These are phyloP conservation scores for Crematogaster levior DNA, from an alignment of 2,888 invertebrate genomes.

Conservation along the genomic window DNA sequence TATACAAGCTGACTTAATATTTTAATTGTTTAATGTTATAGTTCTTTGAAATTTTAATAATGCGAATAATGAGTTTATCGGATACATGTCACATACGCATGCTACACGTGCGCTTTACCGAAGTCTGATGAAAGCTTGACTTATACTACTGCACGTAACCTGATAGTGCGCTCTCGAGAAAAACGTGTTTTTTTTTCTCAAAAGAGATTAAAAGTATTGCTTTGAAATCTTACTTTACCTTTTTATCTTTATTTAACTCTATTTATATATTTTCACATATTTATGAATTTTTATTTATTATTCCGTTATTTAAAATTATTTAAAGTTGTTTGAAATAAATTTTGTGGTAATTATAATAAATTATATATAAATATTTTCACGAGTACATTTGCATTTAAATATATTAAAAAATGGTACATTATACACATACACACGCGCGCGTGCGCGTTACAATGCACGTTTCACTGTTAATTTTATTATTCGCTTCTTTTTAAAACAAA, in stretches of 20 bases:
- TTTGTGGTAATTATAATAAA: not conserved
- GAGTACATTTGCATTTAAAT: not conserved
- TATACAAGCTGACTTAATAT: too few relatives aligned
- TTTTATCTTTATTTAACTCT: too few relatives aligned
- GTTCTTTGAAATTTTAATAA: slow-evolving; percentile 3
- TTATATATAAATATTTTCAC: not conserved
- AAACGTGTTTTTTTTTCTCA: not conserved
- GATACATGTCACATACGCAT: not conserved
- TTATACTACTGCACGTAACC: slow-evolving; percentile 33
- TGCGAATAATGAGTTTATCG: not conserved
- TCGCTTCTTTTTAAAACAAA: not conserved
- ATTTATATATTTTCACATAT: too few relatives aligned
- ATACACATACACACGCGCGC: too few relatives aligned
- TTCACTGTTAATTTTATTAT: slow-evolving; percentile 6
- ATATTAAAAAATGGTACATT: not conserved
- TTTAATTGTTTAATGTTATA: not conserved
- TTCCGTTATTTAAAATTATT: not conserved
- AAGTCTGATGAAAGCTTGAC: slow-evolving; percentile 24
- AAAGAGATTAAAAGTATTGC: slow-evolving; percentile 1
- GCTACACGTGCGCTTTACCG: not conserved
- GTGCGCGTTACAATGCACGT: too few relatives aligned
- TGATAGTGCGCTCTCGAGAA: not conserved
- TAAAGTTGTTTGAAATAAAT: not conserved
- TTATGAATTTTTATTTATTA: too few relatives aligned
- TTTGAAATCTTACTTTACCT: not conserved